Evolutionary conservation across 2,797 vertebrate species (phyloP).

Genomic region (Amblyraja radiata): DNA sequence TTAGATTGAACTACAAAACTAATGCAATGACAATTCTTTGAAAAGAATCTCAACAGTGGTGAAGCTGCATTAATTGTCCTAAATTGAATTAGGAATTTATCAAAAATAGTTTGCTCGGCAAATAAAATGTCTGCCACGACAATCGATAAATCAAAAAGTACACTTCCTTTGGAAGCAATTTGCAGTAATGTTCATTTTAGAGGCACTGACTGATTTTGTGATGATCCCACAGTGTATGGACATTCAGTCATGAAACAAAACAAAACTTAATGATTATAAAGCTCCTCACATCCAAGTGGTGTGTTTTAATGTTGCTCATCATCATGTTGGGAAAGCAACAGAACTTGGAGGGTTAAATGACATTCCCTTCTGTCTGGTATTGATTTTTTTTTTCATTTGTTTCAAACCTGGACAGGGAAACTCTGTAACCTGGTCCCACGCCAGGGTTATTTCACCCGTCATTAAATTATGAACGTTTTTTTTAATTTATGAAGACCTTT

Average conservation of each 20-base stretch:
- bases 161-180: background rate
- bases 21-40: background rate
- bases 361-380: conserved; percentile 46
- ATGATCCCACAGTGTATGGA: background rate
- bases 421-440: conserved; percentile 48
- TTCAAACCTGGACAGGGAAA: conserved; percentile 45
- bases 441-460: conserved; percentile 49
- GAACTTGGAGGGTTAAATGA: conserved; percentile 42
- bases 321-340: conserved; percentile 15
- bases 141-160: background rate
- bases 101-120: background rate
- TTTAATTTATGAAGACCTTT: conserved; percentile 51
- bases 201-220: background rate
- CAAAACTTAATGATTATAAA: conserved; percentile 44
- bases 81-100: conserved; percentile 13
- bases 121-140: background rate
- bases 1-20: background rate
- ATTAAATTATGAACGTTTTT: conserved; percentile 54
- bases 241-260: conserved; percentile 16
- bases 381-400: conserved; percentile 52
- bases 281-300: conserved; percentile 39
- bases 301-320: background rate
- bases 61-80: background rate
- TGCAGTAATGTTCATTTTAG: background rate
- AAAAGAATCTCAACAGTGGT: background rate